Conservation (phyloP, 2,797 vertebrate species). For the Benthosema pterotum region DNA sequence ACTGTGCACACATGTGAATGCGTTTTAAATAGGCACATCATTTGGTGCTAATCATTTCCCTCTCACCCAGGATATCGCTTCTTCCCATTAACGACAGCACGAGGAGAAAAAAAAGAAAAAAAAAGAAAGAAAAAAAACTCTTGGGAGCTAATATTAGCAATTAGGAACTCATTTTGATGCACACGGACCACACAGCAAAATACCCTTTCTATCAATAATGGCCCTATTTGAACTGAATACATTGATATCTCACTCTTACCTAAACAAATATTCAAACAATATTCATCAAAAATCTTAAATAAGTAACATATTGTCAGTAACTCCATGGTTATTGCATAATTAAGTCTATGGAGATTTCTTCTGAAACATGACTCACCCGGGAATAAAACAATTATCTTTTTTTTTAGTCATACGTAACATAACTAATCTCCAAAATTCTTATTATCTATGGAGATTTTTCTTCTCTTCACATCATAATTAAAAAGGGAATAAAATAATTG, state of each 20-base stretch:
- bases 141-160: slow-evolving; percentile 23
- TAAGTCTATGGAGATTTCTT: background rate
- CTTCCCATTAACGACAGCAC: slow-evolving; percentile 24
- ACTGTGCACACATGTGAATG: slow-evolving; percentile 28
- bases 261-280: slow-evolving; percentile 28
- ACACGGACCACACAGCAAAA: slow-evolving; percentile 30
- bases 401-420: too few species aligned
- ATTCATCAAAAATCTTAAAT: slow-evolving; percentile 41
- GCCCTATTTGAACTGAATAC: slow-evolving; percentile 47
- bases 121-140: background rate
- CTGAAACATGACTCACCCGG: slow-evolving; percentile 16
- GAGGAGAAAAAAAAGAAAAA: too few species aligned
- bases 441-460: background rate
- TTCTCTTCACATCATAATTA: slow-evolving; percentile 10
- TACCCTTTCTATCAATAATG: slow-evolving; percentile 18
- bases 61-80: slow-evolving; percentile 34
- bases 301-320: slow-evolving; percentile 1
- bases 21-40: slow-evolving; percentile 73
- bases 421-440: background rate
- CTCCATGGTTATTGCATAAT: background rate
- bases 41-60: slow-evolving; percentile 46
- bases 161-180: slow-evolving; percentile 26
- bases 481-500: background rate
- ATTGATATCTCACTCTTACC: slow-evolving; percentile 2
- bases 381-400: too few species aligned